Base-by-base conservation (phyloP, 2,113 vertebrate species). In the Mustela nigripes region DNA sequence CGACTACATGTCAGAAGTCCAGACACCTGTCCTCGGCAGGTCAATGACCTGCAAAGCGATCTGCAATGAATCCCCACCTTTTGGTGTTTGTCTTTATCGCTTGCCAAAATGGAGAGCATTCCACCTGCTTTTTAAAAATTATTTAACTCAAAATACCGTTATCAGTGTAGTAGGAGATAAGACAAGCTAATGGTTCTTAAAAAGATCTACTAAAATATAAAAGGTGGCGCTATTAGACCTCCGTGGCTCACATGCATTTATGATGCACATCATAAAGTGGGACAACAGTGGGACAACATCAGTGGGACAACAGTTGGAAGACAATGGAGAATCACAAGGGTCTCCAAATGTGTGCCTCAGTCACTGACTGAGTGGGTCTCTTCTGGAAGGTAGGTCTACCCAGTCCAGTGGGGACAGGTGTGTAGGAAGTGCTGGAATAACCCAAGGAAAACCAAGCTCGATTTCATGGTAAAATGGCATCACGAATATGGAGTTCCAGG, bases 181-280 rank as follows among this genome's bases (percentile, higher is more conserved):
- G 48, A 69, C 24, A 39, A 4, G 1, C 5, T 31, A 78, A 74
- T 58, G 45, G 5, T 45, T 28, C 28, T 81, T 24, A 24, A 56
- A 83, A 67, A 73, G 26, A 42, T 5, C 26, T 7, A 21, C 3
- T n/a, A 22, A 1, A 33, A 86, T 60, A 71, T 11, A n/a, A 74
- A 62, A 87, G 11, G 4, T 7, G 11, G 19, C 14, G 11, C 21
- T n/a, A 3, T 18, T 21, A 10, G 45, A 0, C 2, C 14, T 6
- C 2, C 19, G 31, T 21, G 62, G 73, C 58, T 89, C 50, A 45
- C 11, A 7, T 8, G 39, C 60, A 69, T 33, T 33, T 36, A 62
- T 4, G 6, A 53, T 0, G 15, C 8, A 28, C 9, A 19, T 4
- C 48, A 80, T 22, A 39, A 22, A 5, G 1, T 0, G 39, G 5